A percentile compares a stretch with the other conserved stretches of the same genome.
phyloP scores from a whole-genome alignment of 1,140 invertebrate genomes.

The Procambarus virginalis region DNA sequence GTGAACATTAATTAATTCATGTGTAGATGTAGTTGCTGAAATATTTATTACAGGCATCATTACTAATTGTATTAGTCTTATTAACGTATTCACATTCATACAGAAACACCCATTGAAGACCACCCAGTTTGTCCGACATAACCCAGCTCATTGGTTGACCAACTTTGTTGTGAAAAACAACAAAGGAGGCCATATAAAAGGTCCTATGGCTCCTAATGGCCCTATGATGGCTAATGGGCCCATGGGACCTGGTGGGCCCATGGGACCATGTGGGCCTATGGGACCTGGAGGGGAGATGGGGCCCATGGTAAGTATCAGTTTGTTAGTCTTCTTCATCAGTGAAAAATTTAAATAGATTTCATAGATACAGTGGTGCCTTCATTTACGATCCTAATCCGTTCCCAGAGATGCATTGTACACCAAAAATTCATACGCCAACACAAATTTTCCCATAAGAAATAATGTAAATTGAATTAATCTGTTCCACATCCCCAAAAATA shows the following conservation, averaged over 20 bases:
- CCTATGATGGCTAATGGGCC: constrained; percentile 71
- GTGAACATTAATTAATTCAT: no score
- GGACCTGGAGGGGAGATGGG: constrained; percentile 59
- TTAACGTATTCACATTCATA: neutral
- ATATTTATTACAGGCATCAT: neutral
- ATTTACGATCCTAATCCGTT: no score
- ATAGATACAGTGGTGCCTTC: no score
- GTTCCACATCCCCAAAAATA: no score
- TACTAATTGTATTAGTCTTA: neutral
- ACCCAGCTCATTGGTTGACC: constrained; percentile 73
- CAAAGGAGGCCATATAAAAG: constrained; percentile 67
- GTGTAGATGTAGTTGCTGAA: no score
- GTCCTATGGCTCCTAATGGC: constrained; percentile 70
- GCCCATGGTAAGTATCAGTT: constrained; percentile 40
- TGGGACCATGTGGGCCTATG: constrained; percentile 70
- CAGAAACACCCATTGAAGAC: constrained; percentile 93
- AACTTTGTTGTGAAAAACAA: constrained; percentile 70
- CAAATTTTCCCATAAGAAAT: no score
- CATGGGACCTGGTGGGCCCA: constrained; percentile 69
- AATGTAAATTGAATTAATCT: no score
- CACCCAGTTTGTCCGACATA: constrained; percentile 86
- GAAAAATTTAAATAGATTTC: no score
- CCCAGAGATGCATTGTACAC: no score
- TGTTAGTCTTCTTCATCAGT: no score
- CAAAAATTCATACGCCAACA: no score